phyloP scores from a whole-genome alignment of 2,113 vertebrate species.

The Gavialis gangeticus region DNA sequence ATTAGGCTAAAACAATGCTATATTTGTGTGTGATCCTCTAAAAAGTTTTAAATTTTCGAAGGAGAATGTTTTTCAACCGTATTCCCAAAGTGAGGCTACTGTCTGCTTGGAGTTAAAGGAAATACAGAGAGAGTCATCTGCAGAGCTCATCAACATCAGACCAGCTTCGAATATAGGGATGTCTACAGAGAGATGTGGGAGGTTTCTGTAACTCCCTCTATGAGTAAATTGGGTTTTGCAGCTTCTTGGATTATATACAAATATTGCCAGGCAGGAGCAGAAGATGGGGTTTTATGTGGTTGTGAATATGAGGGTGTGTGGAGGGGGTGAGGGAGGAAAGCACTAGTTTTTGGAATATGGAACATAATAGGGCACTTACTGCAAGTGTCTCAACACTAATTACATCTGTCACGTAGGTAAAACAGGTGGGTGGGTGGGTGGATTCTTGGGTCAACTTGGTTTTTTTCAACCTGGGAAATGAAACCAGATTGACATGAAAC shows the following conservation, averaged over 20 bases:
- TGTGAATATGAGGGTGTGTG: neutral
- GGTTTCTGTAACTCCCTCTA: neutral
- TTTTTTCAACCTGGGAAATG: neutral
- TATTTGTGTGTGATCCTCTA: neutral
- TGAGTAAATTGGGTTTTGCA: neutral
- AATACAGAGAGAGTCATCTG: neutral
- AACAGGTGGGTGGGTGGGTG: too few relatives aligned
- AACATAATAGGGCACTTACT: neutral
- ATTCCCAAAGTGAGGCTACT: neutral
- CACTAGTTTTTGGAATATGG: neutral
- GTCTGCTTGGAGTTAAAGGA: neutral
- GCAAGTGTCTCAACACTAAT: neutral
- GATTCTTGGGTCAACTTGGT: neutral
- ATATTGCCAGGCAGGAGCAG: neutral
- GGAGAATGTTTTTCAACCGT: neutral
- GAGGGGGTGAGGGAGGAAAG: too few relatives aligned
- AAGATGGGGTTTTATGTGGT: neutral
- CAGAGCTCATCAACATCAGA: neutral
- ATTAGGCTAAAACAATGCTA: neutral
- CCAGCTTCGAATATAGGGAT: neutral
- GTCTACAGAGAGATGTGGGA: neutral
- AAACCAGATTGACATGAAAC: neutral
- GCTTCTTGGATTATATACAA: neutral
- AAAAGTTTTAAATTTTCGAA: neutral
- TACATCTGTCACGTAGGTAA: neutral